Conservation (phyloP, 2,113 vertebrate species). For the Nesospiza acunhae region DNA sequence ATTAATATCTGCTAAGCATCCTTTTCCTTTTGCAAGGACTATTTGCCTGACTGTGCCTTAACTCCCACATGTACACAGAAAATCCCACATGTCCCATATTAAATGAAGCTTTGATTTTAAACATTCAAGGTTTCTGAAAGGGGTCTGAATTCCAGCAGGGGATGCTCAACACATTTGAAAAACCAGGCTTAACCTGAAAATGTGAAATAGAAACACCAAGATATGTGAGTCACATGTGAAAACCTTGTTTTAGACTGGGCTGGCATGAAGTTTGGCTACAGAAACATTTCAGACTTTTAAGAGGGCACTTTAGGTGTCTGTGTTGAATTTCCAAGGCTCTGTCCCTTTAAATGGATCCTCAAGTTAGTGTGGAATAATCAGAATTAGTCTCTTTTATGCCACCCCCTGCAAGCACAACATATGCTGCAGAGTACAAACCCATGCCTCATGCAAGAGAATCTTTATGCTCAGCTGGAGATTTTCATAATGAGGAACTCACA, state of each 20-base stretch:
- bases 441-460: background rate
- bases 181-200: background rate
- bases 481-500: background rate
- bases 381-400: background rate
- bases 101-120: background rate
- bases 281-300: background rate
- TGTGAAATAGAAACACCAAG: background rate
- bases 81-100: background rate
- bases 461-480: background rate
- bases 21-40: background rate
- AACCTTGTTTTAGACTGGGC: background rate
- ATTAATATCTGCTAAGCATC: background rate
- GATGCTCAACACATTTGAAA: slow-evolving; percentile 23
- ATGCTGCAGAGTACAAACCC: background rate
- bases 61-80: accelerated
- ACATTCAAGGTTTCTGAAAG: background rate
- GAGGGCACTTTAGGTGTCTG: background rate
- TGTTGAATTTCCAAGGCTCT: background rate
- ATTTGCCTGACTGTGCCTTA: background rate
- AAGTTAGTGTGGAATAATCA: background rate
- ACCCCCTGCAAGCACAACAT: slow-evolving; percentile 22
- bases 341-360: background rate
- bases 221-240: accelerated
- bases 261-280: background rate
- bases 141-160: slow-evolving; percentile 29